Evolutionary conservation across 2,888 invertebrate species (phyloP), one percentile per base, ranked within the genome.

Genomic region (Athalia cordata): DNA sequence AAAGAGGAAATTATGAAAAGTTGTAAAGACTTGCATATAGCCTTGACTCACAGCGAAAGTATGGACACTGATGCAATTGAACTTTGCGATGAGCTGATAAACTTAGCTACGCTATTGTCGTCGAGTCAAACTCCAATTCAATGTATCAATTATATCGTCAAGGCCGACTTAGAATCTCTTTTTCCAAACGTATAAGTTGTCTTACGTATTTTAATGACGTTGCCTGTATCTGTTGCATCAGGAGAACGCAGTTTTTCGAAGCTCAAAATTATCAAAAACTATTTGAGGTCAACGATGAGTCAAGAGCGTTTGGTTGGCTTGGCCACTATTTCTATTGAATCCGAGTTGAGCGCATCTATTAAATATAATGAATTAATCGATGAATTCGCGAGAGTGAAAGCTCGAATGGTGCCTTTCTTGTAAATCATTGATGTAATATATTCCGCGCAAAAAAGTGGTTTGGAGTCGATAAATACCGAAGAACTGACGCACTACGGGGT

Each of bases 201-300:
- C 8, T 57, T 80, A 7, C 67, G 78, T n/a, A 80, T 79, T 64
- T 78, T 81, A 13, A 13, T 77, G 57, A 81, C 80, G 15, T 79
- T 79, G 64, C 78, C 79, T 55, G 79, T 80, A 50, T 79, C 81
- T 7, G 80, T 81, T 47, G 82, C 80, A 45, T 77, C 74, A 64
- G 79, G 80, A 15, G 78, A 80, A 72, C 65, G 80, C 2, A 79
- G 77, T 77, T 81, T 80, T 50, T 76, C 62, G 47, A 81, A 80
- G 61, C 45, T 81, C 8, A 81, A 81, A 64, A 65, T 79, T 47
- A 81, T 80, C 74, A 81, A 81, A 78, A 79, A 70, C 29, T 80
- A 81, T 70, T 61, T 79, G 8, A 64, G 79, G 72, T 80, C 80
- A 57, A 79, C 80, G 52, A 79, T 79, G 13, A 72, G 75, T 47